Conservation (phyloP, 2,797 vertebrate genomes). For the Aselliscus stoliczkanus region DNA sequence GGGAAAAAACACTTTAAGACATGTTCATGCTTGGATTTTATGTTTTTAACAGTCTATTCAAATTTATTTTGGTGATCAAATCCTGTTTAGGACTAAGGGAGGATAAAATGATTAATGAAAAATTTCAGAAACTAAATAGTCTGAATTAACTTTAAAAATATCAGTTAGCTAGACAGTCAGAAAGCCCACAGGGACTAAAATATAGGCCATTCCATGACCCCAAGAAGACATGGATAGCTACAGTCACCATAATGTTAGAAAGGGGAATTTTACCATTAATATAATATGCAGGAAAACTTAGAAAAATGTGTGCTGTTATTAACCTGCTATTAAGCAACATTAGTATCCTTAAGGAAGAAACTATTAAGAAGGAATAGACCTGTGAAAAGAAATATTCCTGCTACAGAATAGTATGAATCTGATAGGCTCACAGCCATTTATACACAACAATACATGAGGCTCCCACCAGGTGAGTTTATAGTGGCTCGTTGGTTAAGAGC, state of each 20-base stretch:
- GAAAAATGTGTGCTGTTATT: background rate
- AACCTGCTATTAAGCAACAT: background rate
- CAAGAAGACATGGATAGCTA: background rate
- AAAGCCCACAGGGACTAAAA: background rate
- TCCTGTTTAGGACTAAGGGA: background rate
- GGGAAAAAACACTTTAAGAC: background rate
- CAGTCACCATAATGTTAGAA: background rate
- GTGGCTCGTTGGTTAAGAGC: too few relatives aligned
- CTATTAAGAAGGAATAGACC: background rate
- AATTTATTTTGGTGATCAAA: background rate
- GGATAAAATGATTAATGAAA: background rate
- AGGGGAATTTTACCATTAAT: background rate
- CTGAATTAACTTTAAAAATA: conserved; percentile 8
- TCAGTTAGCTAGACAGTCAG: background rate
- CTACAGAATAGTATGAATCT: background rate
- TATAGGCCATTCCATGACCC: background rate
- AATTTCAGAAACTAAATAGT: background rate
- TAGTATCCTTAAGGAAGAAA: background rate
- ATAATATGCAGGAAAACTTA: background rate
- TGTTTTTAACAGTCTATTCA: conserved; percentile 5
- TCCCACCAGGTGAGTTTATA: conserved; percentile 64
- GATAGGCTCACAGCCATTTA: conserved; percentile 32
- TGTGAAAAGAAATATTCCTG: conserved; percentile 22
- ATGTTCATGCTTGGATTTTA: background rate
- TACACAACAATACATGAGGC: background rate